Base-by-base conservation (phyloP, 2,797 vertebrate genomes). In the Scolopax rusticola region DNA sequence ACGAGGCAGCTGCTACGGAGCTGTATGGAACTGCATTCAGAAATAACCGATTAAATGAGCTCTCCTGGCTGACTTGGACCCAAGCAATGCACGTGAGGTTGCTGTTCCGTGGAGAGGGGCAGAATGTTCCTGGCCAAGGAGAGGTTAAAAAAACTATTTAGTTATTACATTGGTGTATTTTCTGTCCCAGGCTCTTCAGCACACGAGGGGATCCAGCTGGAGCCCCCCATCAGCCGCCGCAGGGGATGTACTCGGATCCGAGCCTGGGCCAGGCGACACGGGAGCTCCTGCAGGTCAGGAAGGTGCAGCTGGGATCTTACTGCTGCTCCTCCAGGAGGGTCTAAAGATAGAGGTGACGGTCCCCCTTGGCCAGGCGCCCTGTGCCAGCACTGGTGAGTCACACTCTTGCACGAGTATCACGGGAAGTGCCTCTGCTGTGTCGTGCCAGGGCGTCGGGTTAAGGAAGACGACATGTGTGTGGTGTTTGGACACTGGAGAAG, bases 381-480 rank as follows among this genome's bases (percentile, higher is more conserved):
- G 30, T 33, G 67, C 75, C 71, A 82, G 9, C 9, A 2, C 68
- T 27, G 41, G 30, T 8, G 38, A 84, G 68, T 2, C 71, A 43
- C 23, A 59, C 64, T 53, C 51, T 38, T 10, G 15, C 43, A 25
- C 53, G 28, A 51, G 8, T 23, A 9, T 1, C 25, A 1, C 13
- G 18, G 45, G 3, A 8, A 41, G 6, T 3, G 9, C 25, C n/a
- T 1, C 12, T 17, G 20, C 1, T 12, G 54, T 4, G 23, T 3
- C 50, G 7, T 48, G 68, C 71, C 69, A 1, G 41, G 40, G 9
- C 12, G 9, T 12, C 32, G 2, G 1, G 0, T 13, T 36, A 14
- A 20, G 69, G 54, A 30, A 1, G 8, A 2, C 0, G 21, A 47
- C 30, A 0, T 1, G 1, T 11, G 24, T 16, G 2, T 1, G 15